A percentile compares a stretch with the other conserved stretches of the same genome.
Conservation (phyloP, 2,113 vertebrate species). For the Oncorhynchus tshawytscha region DNA sequence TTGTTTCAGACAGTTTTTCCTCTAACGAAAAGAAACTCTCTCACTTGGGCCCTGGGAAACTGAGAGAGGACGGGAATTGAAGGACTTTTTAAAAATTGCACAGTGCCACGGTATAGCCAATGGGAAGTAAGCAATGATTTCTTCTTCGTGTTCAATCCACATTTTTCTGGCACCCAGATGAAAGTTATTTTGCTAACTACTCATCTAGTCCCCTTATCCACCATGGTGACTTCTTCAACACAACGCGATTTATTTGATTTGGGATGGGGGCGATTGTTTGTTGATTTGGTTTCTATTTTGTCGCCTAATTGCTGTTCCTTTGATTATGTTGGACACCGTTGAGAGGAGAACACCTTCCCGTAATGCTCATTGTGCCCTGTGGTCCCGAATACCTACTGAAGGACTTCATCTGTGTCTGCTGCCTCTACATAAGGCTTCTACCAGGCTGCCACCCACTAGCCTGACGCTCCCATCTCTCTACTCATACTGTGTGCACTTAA, state of each 20-base stretch:
- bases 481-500: conserved; percentile 47
- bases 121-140: conserved; percentile 45
- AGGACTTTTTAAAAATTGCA: conserved; percentile 32
- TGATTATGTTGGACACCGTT: conserved; percentile 49
- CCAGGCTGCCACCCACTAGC: conserved; percentile 7
- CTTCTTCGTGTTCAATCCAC: conserved; percentile 4
- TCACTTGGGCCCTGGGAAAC: conserved; percentile 22
- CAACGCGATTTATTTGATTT: conserved; percentile 57
- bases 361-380: conserved; percentile 32
- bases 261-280: conserved; percentile 36
- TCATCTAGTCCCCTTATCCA: conserved; percentile 15
- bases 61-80: conserved; percentile 34
- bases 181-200: conserved; percentile 48
- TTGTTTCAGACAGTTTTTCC: background rate
- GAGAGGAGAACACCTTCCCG: conserved; percentile 18
- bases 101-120: conserved; percentile 4
- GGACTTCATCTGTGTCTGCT: conserved; percentile 36
- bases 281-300: conserved; percentile 48
- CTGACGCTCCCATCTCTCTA: background rate
- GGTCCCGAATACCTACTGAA: conserved; percentile 35
- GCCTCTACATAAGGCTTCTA: conserved; percentile 19
- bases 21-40: conserved; percentile 17
- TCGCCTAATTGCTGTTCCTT: conserved; percentile 41
- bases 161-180: conserved; percentile 28
- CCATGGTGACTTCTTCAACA: conserved; percentile 34